Evolutionary conservation across 2,888 invertebrate species (phyloP), one percentile per base, ranked within the genome.

Genomic region (Drosophila formosana): DNA sequence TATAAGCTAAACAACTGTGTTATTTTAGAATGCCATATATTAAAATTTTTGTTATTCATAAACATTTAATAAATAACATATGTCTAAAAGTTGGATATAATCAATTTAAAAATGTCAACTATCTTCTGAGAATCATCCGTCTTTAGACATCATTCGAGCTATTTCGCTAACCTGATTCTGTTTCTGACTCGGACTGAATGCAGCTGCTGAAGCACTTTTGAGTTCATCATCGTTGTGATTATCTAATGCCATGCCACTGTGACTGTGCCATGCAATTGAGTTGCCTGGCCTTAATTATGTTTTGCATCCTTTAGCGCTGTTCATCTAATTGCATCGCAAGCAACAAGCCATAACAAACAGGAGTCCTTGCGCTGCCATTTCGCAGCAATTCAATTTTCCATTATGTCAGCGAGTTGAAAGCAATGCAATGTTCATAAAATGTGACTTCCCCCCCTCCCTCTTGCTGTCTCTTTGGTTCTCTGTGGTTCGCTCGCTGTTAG

Each of bases 341-440:
- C 64, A 77, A 64, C 64, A 64, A 49, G 57, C 47, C 58, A 43
- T 13, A 32, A 28, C 53, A 25, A 25, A 37, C 28, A 50, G 63
- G 8, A 49, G 53, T 41, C 7, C 23, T 30, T 18, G 23, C 32
- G 3, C 32, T 34, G 28, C 47, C 58, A 51, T 23, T 64, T 60
- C 25, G 53, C 55, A 83, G 88, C 89, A 85, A 89, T 89, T 89
- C 80, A 83, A 88, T 89, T 85, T 86, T 86, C 78, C 75, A 86
- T 86, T 85, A 80, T 88, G 85, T 80, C 83, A 71, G 75, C 73
- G 66, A 84, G 87, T 77, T 80, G 81, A 73, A 77, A 73, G 82
- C 82, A 89, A 66, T 89, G 82, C 84, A 82, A 82, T 87, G 89
- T 82, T 82, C 83, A 88, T 88, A 88, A 85, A 88, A 78, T 72